Base-by-base conservation (phyloP, 2,113 vertebrate species). In the Gila orcuttii region DNA sequence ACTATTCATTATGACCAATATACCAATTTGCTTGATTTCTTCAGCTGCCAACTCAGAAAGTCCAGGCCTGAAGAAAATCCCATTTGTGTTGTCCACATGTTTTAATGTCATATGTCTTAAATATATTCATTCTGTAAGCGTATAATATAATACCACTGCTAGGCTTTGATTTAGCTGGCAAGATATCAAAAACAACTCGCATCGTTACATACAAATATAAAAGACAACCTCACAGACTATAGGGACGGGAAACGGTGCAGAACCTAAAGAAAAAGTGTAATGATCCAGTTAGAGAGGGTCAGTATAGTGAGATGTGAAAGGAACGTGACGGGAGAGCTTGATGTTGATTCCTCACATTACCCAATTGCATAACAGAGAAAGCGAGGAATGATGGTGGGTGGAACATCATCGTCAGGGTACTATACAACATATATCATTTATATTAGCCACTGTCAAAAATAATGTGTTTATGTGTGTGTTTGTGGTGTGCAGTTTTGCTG, bases 401-500 rank as follows among this genome's bases (percentile, higher is more conserved):
- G 31, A 25, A n/a, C 55, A 23, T 79, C 52, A 39, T 23, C 3
- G 57, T 28, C 21, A 23, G 23, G 10, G 4, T 19, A 62, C 36
- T 28, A 19, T 45, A 64, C 23, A 19, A 19, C 13, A 28, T 52
- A 21, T 17, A 76, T 17, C 47, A 76, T 52, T 76, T 76, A 76
- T 52, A 55, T 31, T 76, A 52, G 25, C 42, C 33, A 21, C 15
- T 64, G 59, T 80, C 25, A 21, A 47, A 66, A 47, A 66, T 31
- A 66, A 66, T 66, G 57, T 59, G 79, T 28, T 66, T 81, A 9
- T 77, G 75, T 77, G 74, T 77, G 74, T 52, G 74, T 77, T 33
- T 33, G 25, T 28, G 74, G 47, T 31, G n/a, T 8, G 28, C 4
- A 19, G 74, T 47, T 52, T 10, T 77, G 74, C 74, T 77, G 74